A percentile compares a stretch with the other conserved stretches of the same genome.
phyloP scores from a whole-genome alignment of 1,140 invertebrate genomes.

The Hermetia illucens region DNA sequence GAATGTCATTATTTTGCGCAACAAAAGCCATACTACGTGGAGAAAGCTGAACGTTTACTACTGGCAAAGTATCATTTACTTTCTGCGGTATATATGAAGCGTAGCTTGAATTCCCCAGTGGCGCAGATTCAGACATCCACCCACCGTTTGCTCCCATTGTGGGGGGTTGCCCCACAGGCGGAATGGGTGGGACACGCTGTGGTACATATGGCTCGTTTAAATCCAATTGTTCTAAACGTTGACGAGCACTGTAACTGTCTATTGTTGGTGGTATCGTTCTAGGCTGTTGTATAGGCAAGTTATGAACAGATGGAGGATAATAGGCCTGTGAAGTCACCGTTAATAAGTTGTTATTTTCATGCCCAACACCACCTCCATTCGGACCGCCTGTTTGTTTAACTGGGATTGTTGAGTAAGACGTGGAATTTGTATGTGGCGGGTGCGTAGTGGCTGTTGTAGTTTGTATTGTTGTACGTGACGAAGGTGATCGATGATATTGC shows the following conservation, averaged over 20 bases:
- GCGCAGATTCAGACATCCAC: not conserved
- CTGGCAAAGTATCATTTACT: not conserved
- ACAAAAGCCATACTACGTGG: conserved; percentile 4
- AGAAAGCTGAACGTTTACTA: conserved; percentile 3
- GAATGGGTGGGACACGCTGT: not conserved
- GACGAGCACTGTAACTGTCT: not conserved
- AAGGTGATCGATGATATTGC: not conserved
- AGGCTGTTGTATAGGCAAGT: not conserved
- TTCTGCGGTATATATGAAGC: not conserved
- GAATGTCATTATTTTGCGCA: conserved; percentile 1
- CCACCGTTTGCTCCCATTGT: not conserved
- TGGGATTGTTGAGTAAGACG: not conserved
- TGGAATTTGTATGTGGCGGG: not conserved
- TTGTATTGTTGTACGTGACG: not conserved
- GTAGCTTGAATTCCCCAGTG: not conserved
- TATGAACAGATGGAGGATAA: too few species aligned
- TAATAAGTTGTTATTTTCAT: too few species aligned
- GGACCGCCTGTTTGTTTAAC: too few species aligned
- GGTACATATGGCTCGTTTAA: conserved; percentile 4
- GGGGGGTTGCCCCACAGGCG: not conserved
- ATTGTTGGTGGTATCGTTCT: not conserved
- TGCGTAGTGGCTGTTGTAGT: not conserved
- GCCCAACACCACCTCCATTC: too few species aligned
- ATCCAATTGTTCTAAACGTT: not conserved
- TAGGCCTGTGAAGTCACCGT: too few species aligned